Evolutionary conservation across 2,888 invertebrate species (phyloP), one percentile per base, ranked within the genome.

Genomic region (Eucriotettix oculatus): DNA sequence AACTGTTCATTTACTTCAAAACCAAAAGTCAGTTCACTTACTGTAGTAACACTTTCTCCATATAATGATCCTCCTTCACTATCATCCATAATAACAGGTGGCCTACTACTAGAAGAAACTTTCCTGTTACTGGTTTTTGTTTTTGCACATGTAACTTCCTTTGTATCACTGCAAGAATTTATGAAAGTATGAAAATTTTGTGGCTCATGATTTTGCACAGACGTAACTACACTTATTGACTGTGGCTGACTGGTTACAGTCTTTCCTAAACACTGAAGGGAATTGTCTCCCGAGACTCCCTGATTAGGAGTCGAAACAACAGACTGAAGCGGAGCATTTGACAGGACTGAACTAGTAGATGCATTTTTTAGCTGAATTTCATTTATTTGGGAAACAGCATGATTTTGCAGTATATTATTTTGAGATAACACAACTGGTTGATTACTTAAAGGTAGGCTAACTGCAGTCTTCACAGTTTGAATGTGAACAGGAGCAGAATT

Each of bases 1-100:
- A 87, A 76, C 71, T 84, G 83, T 73, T 86, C 84, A 74, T 87
- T 86, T 62, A 87, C 76, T 70, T 86, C 87, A 73, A 87, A 87
- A 14, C 88, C 88, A 73, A 91, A 91, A 48, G 87, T 88, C 61
- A 90, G 80, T 73, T 85, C 80, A 65, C 78, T 78, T 65, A 77
- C 77, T 66, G 75, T 74, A 60, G 72, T 71, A 59, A 69, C 68
- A 57, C 66, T 69, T 42, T 75, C 71, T 58, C 72, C 62, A 44
- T 58, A 61, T 41, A 62, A 58, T 48, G 61, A 59, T 29, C 65
- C 64, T 48, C 61, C 63, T 48, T 62, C 59, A 64, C 77, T 76
- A 68, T 84, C 82, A 71, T 85, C 81, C 65, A 87, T 75, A 63
- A 86, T 82, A 63, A 89, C 89, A 58, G 88, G 82, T 60, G 88